A percentile compares a stretch with the other conserved stretches of the same genome.
phyloP scores from a whole-genome alignment of 2,113 vertebrate species.

The Gulo gulo region DNA sequence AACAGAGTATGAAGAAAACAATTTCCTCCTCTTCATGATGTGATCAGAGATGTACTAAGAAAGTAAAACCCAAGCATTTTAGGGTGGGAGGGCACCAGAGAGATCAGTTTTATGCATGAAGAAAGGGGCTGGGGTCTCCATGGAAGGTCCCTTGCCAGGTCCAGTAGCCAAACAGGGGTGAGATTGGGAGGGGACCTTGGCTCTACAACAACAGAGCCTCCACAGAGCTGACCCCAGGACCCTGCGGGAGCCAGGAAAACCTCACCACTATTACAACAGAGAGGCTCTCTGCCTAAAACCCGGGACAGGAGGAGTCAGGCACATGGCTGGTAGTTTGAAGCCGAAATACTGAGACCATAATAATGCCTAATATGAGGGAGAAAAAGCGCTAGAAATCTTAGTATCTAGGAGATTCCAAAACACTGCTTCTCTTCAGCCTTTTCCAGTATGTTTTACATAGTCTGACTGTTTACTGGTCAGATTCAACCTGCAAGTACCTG shows the following conservation, averaged over 20 bases:
- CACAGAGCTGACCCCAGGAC: background rate
- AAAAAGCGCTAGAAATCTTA: background rate
- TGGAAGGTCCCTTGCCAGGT: background rate
- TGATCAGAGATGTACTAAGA: background rate
- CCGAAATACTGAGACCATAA: background rate
- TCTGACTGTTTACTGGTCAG: background rate
- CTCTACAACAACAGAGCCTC: background rate
- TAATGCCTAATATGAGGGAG: background rate
- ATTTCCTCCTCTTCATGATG: background rate
- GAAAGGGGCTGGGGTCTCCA: background rate
- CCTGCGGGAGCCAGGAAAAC: background rate
- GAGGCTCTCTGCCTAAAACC: background rate
- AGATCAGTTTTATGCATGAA: background rate
- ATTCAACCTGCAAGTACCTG: background rate
- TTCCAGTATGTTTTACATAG: background rate
- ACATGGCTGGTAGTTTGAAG: background rate
- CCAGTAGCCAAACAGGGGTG: background rate
- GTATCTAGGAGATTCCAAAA: background rate
- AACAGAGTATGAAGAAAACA: background rate
- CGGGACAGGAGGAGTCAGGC: background rate
- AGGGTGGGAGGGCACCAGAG: background rate
- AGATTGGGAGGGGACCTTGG: rapidly evolving
- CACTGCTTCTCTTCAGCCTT: background rate
- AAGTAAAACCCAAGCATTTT: background rate
- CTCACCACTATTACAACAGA: background rate